phyloP scores from a whole-genome alignment of 2,113 vertebrate species.

The Chrysochloris asiatica region DNA sequence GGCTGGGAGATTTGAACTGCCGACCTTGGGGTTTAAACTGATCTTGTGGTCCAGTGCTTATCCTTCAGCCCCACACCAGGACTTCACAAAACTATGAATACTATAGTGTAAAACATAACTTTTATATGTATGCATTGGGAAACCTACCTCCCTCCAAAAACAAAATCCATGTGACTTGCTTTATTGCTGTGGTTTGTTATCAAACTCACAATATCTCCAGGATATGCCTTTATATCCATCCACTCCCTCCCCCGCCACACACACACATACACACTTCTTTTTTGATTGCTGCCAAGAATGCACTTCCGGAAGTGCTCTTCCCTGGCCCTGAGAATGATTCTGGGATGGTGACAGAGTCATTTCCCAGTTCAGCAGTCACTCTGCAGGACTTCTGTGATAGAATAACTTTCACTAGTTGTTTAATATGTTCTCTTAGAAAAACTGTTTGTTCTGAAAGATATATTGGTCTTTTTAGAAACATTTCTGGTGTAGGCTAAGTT shows the following conservation, averaged over 20 bases:
- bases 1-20: too few relatives aligned
- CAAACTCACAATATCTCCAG: too few relatives aligned
- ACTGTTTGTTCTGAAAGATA: slow-evolving; percentile 71
- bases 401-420: slow-evolving; percentile 53
- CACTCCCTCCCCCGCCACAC: neutral
- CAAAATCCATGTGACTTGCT: too few relatives aligned
- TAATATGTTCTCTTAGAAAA: slow-evolving; percentile 70
- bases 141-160: too few relatives aligned
- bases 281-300: neutral
- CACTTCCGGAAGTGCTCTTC: neutral
- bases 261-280: neutral
- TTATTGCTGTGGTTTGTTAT: too few relatives aligned
- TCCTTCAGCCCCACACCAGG: too few relatives aligned
- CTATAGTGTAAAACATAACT: too few relatives aligned
- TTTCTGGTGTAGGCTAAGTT: slow-evolving; percentile 64
- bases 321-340: neutral
- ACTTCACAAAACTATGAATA: too few relatives aligned
- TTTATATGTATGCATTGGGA: too few relatives aligned
- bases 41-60: too few relatives aligned
- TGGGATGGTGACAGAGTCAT: neutral
- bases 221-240: neutral
- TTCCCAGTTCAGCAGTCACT: neutral
- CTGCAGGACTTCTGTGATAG: slow-evolving; percentile 11
- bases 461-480: slow-evolving; percentile 59
- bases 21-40: too few relatives aligned